Conservation (phyloP, 92 coral and sea anemone species). For the Micromussa lordhowensis region DNA sequence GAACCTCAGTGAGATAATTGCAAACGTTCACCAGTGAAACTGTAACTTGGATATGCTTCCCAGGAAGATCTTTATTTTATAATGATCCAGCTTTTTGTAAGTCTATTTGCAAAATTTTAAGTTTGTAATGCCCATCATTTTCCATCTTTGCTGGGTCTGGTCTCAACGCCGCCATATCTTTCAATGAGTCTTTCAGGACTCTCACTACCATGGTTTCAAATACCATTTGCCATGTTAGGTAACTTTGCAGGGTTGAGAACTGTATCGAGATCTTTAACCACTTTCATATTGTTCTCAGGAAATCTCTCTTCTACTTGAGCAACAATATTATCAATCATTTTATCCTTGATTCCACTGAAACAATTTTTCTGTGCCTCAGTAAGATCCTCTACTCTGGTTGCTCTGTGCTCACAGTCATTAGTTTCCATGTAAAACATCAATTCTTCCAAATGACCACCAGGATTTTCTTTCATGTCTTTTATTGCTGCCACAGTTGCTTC, state of each 20-base stretch:
- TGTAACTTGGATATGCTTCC: too few species aligned
- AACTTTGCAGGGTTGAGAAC: slow-evolving; percentile 29
- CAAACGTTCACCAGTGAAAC: too few species aligned
- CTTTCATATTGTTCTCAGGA: slow-evolving; percentile 49
- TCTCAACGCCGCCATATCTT: too few species aligned
- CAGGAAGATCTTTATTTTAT: too few species aligned
- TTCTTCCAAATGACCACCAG: slow-evolving; percentile 32
- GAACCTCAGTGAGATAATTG: too few species aligned
- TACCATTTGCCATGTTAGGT: slow-evolving; percentile 13
- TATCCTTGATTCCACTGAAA: slow-evolving; percentile 41
- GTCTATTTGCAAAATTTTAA: too few species aligned
- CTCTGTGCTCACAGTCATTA: slow-evolving; percentile 55
- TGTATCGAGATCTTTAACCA: slow-evolving; percentile 41
- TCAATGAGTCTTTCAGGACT: slow-evolving; percentile 24
- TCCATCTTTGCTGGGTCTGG: too few species aligned
- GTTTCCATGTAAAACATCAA: slow-evolving; percentile 38
- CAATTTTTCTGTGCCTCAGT: slow-evolving; percentile 44
- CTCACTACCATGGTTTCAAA: slow-evolving; percentile 22
- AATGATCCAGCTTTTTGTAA: too few species aligned
- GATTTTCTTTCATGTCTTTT: slow-evolving; percentile 31
- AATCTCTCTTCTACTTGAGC: slow-evolving; percentile 45
- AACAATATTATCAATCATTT: slow-evolving; percentile 20
- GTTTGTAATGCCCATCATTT: too few species aligned
- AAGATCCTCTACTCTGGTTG: slow-evolving; percentile 31
- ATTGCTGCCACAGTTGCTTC: slow-evolving; percentile 44